These are phyloP conservation scores for Aporrectodea caliginosa DNA, from an alignment of 1,140 invertebrate species.

Conservation along the genomic window DNA sequence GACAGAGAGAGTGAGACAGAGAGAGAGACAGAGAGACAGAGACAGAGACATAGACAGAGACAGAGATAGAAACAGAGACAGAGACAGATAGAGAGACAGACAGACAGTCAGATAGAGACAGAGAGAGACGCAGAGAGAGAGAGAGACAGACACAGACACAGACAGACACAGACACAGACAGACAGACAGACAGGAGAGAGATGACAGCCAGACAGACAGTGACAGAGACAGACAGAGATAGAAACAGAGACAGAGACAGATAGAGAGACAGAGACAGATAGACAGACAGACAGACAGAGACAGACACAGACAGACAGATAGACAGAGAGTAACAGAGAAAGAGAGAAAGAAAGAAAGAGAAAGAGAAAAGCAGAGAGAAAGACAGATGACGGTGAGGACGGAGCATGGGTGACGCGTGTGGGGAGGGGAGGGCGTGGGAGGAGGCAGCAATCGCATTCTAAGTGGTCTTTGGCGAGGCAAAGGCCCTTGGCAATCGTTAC, in stretches of 20 bases:
- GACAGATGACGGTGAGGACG: neutral
- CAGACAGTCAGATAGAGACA: neutral
- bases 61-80: too few relatives aligned
- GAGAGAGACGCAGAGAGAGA: neutral
- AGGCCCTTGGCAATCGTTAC: too few relatives aligned
- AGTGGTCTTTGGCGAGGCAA: too few relatives aligned
- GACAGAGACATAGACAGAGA: too few relatives aligned
- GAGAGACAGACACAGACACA: neutral
- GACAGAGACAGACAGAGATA: too few relatives aligned
- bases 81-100: too few relatives aligned
- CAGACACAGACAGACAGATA: neutral
- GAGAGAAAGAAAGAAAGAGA: neutral
- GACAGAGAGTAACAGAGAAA: neutral
- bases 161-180: neutral
- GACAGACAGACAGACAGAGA: neutral
- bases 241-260: neutral
- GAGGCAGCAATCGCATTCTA: too few relatives aligned
- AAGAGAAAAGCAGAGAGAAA: neutral
- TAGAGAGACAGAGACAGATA: neutral
- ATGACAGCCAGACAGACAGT: too few relatives aligned
- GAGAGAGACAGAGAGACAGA: too few relatives aligned
- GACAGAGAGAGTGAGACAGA: too few relatives aligned
- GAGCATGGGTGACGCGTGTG: neutral
- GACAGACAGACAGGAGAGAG: too few relatives aligned
- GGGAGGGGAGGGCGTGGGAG: neutral